Conservation (phyloP, 37 sponge, comb jelly and placozoan species). For the Aplysina aerophoba region DNA sequence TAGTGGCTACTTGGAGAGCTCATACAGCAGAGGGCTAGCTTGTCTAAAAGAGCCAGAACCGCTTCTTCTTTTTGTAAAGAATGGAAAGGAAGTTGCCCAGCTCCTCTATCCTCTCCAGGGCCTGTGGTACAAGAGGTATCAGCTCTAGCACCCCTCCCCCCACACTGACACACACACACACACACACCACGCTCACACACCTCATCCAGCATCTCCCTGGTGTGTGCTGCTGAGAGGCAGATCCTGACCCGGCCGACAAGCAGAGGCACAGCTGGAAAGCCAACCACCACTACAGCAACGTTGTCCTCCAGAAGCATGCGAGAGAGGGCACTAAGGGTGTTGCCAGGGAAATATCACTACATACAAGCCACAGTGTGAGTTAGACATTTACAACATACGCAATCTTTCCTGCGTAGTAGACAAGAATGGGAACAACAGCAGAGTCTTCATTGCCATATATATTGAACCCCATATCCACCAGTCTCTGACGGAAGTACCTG, state of each 20-base stretch:
- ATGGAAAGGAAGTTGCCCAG: constrained; percentile 62
- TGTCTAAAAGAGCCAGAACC: background rate
- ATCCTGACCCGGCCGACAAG: constrained; percentile 76
- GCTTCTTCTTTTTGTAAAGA: constrained; percentile 30
- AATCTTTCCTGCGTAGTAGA: constrained; percentile 47
- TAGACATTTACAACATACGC: constrained; percentile 37
- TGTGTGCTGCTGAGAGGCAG: constrained; percentile 88
- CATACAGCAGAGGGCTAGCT: too few relatives aligned
- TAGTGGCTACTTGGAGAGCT: too few relatives aligned
- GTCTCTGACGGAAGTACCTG: constrained; percentile 87
- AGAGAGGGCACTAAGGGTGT: constrained; percentile 52
- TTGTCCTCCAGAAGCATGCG: constrained; percentile 69
- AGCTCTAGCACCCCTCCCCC: too few relatives aligned
- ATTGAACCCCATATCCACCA: constrained; percentile 88
- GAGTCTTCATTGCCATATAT: constrained; percentile 83
- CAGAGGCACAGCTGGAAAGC: constrained; percentile 94
- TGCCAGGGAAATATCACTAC: background rate
- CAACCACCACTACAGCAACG: constrained; percentile 93
- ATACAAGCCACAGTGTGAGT: background rate
- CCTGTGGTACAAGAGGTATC: constrained; percentile 37
- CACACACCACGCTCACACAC: constrained; percentile 45
- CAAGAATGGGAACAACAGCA: constrained; percentile 70
- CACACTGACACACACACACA: too few relatives aligned
- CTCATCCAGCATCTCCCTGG: constrained; percentile 91
- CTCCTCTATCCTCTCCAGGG: constrained; percentile 64